Percentiles rank a stretch among this genome's conserved stretches.
Conservation (phyloP, 1,140 invertebrate species). For the Plectrocnemia conspersa region DNA sequence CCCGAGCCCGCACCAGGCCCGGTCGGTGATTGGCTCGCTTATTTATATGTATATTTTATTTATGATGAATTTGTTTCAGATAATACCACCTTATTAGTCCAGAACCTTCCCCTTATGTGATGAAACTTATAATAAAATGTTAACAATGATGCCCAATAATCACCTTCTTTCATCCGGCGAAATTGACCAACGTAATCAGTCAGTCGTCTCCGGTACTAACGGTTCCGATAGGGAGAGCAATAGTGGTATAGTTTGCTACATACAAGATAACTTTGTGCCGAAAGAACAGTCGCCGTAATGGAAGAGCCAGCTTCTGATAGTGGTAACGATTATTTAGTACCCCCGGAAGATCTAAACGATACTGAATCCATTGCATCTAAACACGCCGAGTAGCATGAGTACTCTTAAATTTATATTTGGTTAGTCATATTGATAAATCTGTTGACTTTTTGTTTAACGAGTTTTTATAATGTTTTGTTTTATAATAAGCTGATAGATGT, state of each 20-base stretch:
- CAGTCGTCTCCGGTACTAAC: constrained; percentile 2
- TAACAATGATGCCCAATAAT: constrained; percentile 62
- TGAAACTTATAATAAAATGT: constrained; percentile 64
- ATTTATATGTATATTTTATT: background rate
- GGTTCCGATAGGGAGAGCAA: constrained; percentile 26
- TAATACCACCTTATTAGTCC: constrained; percentile 63
- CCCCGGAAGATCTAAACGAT: constrained; percentile 69
- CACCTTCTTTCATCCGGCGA: constrained; percentile 47
- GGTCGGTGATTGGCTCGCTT: too few relatives aligned
- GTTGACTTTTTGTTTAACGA: too few relatives aligned
- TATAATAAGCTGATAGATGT: too few relatives aligned
- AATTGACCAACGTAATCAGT: constrained; percentile 37
- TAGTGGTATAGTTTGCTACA: constrained; percentile 4
- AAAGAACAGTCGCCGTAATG: constrained; percentile 11
- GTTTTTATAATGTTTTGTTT: too few relatives aligned
- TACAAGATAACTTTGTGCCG: background rate
- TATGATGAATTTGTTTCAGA: constrained; percentile 36
- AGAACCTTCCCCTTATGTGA: constrained; percentile 71
- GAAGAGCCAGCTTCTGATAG: constrained; percentile 36
- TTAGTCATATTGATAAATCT: too few relatives aligned
- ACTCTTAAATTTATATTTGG: background rate
- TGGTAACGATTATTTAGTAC: constrained; percentile 36
- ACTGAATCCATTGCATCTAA: constrained; percentile 65
- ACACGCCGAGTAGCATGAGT: constrained; percentile 32
- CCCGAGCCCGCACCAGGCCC: too few relatives aligned